Conservation (phyloP, 2,888 invertebrate genomes). For the Thereva unica region DNA sequence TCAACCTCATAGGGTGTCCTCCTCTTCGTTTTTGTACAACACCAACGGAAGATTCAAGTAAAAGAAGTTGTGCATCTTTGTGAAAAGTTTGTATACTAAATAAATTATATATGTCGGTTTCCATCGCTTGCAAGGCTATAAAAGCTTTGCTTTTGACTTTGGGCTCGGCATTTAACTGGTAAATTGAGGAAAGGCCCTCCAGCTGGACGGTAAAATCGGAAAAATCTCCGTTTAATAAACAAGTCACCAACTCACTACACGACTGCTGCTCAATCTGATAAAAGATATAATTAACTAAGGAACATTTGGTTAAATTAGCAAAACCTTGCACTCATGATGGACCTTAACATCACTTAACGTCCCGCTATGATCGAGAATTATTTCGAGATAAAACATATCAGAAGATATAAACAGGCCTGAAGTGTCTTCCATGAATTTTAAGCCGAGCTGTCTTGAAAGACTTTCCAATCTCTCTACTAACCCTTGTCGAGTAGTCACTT, state of each 20-base stretch:
- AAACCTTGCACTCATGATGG: slow-evolving; percentile 83
- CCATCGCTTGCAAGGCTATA: slow-evolving; percentile 87
- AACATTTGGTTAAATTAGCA: slow-evolving; percentile 42
- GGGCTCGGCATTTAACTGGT: slow-evolving; percentile 92
- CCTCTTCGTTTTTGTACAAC: slow-evolving; percentile 80
- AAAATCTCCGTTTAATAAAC: slow-evolving; percentile 84
- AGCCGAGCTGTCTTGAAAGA: slow-evolving; percentile 85
- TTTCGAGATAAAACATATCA: slow-evolving; percentile 95
- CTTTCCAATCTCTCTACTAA: slow-evolving; percentile 91
- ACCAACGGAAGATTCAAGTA: slow-evolving; percentile 89
- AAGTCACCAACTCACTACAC: slow-evolving; percentile 85
- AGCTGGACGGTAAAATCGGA: slow-evolving; percentile 89
- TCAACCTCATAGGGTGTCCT: slow-evolving; percentile 91
- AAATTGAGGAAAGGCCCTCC: slow-evolving; percentile 89
- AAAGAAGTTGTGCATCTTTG: slow-evolving; percentile 67
- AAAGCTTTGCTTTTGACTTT: slow-evolving; percentile 94
- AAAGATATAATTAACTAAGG: no score
- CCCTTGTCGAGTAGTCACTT: slow-evolving; percentile 87
- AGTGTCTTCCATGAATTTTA: slow-evolving; percentile 85
- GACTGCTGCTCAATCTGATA: slow-evolving; percentile 71
- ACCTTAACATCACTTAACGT: slow-evolving; percentile 86
- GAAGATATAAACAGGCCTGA: slow-evolving; percentile 88
- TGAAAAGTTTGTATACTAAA: slow-evolving; percentile 77
- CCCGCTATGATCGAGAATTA: slow-evolving; percentile 81
- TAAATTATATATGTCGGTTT: slow-evolving; percentile 82